Conservation (phyloP, 2,113 vertebrate species). For the Phrynosoma platyrhinos region DNA sequence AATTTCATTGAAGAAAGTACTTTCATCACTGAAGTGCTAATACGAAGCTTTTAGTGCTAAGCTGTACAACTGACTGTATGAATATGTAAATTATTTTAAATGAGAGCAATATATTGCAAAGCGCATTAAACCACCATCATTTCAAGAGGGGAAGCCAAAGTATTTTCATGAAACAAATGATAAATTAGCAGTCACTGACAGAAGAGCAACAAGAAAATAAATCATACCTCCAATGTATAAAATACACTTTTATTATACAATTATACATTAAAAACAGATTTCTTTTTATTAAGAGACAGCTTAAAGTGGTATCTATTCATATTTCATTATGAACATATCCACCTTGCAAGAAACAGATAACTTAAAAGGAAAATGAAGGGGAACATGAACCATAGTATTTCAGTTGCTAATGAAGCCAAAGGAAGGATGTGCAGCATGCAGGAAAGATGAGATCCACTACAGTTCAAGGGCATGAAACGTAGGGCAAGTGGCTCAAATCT, state of each 20-base stretch:
- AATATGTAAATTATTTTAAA: not conserved
- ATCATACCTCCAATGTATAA: not conserved
- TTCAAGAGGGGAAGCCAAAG: no score
- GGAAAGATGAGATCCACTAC: not conserved
- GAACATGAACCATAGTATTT: not conserved
- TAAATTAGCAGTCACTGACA: not conserved
- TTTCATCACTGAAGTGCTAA: slow-evolving; percentile 6
- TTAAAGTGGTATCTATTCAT: not conserved
- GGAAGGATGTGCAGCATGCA: not conserved
- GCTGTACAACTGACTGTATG: not conserved
- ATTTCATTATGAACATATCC: not conserved
- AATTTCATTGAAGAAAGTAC: not conserved
- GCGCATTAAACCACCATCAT: not conserved
- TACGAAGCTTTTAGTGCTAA: not conserved
- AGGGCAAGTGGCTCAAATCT: not conserved
- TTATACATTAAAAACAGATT: not conserved
- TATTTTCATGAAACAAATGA: not conserved
- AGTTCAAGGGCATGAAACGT: not conserved
- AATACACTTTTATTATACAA: not conserved
- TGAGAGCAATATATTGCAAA: not conserved
- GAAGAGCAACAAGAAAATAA: not conserved
- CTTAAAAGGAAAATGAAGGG: not conserved
- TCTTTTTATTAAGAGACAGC: not conserved
- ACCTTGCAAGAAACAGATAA: not conserved
- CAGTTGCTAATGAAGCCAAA: not conserved